Conservation (phyloP, 2,797 vertebrate genomes). For the Syngnathus rostellatus region DNA sequence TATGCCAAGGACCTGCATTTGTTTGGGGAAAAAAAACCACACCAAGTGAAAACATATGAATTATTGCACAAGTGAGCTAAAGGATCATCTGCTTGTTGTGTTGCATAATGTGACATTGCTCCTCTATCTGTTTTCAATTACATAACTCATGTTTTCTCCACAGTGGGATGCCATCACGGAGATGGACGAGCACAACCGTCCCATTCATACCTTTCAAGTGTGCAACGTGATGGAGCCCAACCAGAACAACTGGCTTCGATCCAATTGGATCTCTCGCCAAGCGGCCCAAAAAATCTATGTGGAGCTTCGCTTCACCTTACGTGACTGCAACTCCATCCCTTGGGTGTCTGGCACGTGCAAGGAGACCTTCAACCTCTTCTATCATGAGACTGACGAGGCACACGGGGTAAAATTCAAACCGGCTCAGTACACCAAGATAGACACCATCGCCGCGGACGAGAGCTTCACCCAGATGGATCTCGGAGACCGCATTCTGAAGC, state of each 20-base stretch:
- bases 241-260: slow-evolving; percentile 96
- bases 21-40: background rate
- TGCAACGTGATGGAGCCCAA: slow-evolving; percentile 96
- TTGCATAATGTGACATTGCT: background rate
- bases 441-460: slow-evolving; percentile 92
- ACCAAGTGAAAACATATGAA: background rate
- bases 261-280: slow-evolving; percentile 90
- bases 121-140: background rate
- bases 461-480: slow-evolving; percentile 97
- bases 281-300: slow-evolving; percentile 92
- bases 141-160: slow-evolving; percentile 26
- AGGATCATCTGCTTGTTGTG: background rate
- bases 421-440: slow-evolving; percentile 84
- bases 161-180: slow-evolving; percentile 96
- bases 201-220: slow-evolving; percentile 93
- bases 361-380: slow-evolving; percentile 92
- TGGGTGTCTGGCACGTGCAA: slow-evolving; percentile 94
- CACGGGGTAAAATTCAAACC: slow-evolving; percentile 84
- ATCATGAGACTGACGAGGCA: slow-evolving; percentile 84
- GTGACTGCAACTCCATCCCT: slow-evolving; percentile 94
- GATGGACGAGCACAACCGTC: slow-evolving; percentile 92
- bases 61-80: background rate
- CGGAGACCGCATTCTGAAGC: slow-evolving; percentile 90
- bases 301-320: slow-evolving; percentile 90
- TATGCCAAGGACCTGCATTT: background rate